A percentile compares a stretch with the other conserved stretches of the same genome.
Evolutionary conservation across 2,113 vertebrate genomes (phyloP).

Genomic region (Scytalopus superciliaris): DNA sequence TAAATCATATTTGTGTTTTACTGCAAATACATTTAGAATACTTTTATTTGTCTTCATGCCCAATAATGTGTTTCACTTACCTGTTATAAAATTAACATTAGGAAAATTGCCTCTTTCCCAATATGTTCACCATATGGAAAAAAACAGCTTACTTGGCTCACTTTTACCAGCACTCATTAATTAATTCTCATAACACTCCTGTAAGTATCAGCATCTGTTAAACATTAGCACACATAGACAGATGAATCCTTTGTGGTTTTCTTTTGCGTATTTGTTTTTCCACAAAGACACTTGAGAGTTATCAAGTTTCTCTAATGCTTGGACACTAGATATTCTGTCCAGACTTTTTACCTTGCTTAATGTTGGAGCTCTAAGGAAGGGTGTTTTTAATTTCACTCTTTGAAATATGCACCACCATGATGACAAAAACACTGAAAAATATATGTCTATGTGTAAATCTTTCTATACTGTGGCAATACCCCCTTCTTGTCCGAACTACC

Average conservation of each 20-base stretch:
- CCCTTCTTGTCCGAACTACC: neutral
- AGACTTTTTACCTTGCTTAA: neutral
- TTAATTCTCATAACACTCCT: constrained; percentile 34
- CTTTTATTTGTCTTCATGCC: neutral
- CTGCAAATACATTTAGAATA: neutral
- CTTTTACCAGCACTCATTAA: neutral
- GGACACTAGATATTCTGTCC: neutral
- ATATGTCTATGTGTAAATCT: neutral
- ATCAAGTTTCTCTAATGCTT: neutral
- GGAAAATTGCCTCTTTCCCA: neutral
- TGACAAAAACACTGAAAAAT: neutral
- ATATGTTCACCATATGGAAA: neutral
- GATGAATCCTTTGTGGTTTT: neutral
- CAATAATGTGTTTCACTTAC: neutral
- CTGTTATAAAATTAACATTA: neutral
- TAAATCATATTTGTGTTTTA: neutral
- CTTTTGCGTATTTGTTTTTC: neutral
- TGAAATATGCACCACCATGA: neutral
- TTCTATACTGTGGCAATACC: neutral
- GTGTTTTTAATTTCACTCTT: neutral
- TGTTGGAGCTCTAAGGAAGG: neutral
- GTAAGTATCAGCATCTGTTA: constrained; percentile 36
- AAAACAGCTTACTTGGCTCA: neutral
- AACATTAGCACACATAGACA: neutral
- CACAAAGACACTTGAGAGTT: neutral